These are phyloP conservation scores for Drosophila sechellia DNA, from an alignment of 1,140 invertebrate species.

Conservation along the genomic window DNA sequence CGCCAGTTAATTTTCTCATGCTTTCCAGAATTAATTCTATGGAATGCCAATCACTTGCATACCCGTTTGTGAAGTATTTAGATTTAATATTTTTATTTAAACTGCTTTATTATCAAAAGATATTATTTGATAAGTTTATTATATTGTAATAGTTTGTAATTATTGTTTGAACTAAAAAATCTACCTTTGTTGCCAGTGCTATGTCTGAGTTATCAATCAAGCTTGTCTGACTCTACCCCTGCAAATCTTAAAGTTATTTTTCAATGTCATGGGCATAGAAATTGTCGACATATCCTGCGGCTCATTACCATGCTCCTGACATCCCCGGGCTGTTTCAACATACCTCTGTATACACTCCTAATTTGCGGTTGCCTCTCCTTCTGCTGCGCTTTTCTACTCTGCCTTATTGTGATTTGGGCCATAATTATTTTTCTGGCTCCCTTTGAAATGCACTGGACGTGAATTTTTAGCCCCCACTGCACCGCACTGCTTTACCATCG, in stretches of 20 bases:
- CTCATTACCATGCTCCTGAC: constrained; percentile 37
- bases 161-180: not conserved
- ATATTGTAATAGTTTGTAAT: no score
- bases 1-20: constrained; percentile 34
- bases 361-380: constrained; percentile 30
- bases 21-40: constrained; percentile 7
- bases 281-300: constrained; percentile 9
- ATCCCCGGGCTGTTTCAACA: constrained; percentile 10
- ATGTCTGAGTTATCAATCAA: constrained; percentile 5
- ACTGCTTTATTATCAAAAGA: no score
- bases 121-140: no score
- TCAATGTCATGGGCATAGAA: constrained; percentile 52
- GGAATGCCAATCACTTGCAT: not conserved
- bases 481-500: not conserved
- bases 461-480: not conserved
- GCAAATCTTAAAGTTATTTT: constrained; percentile 19
- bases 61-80: not conserved
- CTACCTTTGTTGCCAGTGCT: not conserved
- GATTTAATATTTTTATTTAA: no score
- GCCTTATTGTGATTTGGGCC: constrained; percentile 53
- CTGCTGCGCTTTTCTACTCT: constrained; percentile 5
- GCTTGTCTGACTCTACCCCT: not conserved
- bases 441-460: constrained; percentile 33
- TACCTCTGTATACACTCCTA: constrained; percentile 32
- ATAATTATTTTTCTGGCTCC: constrained; percentile 65